Conservation (phyloP, 2,888 invertebrate species). For the Rhopalosiphum nymphaeae region DNA sequence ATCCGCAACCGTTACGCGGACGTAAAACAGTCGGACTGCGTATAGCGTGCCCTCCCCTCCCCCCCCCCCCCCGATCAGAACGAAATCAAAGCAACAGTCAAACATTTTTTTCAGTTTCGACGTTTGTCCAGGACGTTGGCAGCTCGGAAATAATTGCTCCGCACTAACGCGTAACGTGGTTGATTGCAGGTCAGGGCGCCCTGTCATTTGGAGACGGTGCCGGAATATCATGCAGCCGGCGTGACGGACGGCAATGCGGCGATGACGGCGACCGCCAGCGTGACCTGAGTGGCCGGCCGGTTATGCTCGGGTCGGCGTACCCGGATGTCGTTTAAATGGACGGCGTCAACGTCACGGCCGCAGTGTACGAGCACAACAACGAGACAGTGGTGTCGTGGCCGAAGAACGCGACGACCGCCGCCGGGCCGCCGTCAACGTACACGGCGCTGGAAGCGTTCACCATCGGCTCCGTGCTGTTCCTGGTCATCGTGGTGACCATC, state of each 20-base stretch:
- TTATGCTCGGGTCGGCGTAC: conserved; percentile 54
- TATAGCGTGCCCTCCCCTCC: too few relatives aligned
- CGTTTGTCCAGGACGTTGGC: too few relatives aligned
- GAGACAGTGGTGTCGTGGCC: conserved; percentile 54
- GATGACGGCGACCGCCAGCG: conserved; percentile 21
- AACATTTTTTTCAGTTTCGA: too few relatives aligned
- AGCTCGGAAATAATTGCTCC: too few relatives aligned
- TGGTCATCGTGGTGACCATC: conserved; percentile 81
- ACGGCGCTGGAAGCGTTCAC: conserved; percentile 75
- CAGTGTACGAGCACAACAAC: conserved; percentile 55
- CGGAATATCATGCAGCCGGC: not conserved
- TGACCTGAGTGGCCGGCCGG: conserved; percentile 28
- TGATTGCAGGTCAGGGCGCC: too few relatives aligned
- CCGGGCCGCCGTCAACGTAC: conserved; percentile 68
- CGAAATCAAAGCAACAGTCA: too few relatives aligned
- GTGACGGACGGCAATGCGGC: not conserved
- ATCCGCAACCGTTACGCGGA: too few relatives aligned
- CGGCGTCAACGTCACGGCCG: conserved; percentile 68
- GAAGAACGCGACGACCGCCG: conserved; percentile 49
- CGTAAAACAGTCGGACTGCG: too few relatives aligned
- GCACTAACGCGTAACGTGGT: too few relatives aligned
- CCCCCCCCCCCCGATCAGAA: too few relatives aligned
- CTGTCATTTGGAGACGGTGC: not conserved
- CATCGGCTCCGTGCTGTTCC: conserved; percentile 73
- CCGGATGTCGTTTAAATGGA: conserved; percentile 64